Evolutionary conservation across 2,113 vertebrate species (phyloP), one percentile per base, ranked within the genome.

Genomic region (Murina feae): DNA sequence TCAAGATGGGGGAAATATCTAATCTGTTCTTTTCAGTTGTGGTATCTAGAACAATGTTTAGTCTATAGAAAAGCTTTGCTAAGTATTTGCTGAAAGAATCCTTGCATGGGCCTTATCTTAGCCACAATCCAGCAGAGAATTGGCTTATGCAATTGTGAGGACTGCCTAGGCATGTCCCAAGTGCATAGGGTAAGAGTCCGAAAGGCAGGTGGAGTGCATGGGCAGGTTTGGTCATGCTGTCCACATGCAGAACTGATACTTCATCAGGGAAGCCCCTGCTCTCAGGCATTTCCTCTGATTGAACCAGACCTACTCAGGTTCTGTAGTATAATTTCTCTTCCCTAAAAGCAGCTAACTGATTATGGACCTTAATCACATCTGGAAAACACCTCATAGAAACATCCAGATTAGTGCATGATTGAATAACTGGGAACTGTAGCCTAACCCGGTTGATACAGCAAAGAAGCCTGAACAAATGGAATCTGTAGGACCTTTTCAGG

Each of bases 81-180:
- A 39, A 78, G 32, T 74, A 65, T 93, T 85, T 76, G 23, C 25
- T 32, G 30, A 82, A 37, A 91, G 17, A 93, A 79, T 68, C 72
- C 16, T 39, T 20, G 12, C 21, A n/a, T 51, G 23, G 12, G 8
- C 9, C 4, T 91, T 55, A 0, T 35, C 37, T 28, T 25, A 93
- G 42, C 25, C 81, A 35, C 3, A 17, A 49, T 78, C 63, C 76
- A 58, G 18, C n/a, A 74, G 21, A 94, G n/a, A n/a, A 12, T 10
- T 86, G 72, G 1, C 25, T 42, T 75, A 37, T 35, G 32, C 21
- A 28, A 6, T 23, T 71, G 35, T 78, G 51, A 12, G 47, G 25
- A 66, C 18, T 71, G 55, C 42, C 39, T 35, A 32, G 14, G 10
- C 35, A 53, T 10, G 2, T 49, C 35, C 12, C 35, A 69, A 78